phyloP scores from a whole-genome alignment of 2,797 vertebrate species.

The Esox lucius region DNA sequence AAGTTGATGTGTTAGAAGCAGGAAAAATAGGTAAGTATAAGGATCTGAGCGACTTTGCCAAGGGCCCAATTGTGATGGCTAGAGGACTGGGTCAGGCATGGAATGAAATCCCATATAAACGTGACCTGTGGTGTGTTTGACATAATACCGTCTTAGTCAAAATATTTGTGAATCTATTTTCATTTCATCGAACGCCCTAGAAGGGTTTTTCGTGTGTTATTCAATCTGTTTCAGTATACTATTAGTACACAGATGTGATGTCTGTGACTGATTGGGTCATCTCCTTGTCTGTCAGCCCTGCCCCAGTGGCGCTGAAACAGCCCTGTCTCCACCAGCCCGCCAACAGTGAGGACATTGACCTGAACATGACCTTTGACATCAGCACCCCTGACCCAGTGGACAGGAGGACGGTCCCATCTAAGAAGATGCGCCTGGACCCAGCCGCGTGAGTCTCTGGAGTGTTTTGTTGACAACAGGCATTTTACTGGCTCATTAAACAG shows the following conservation, averaged over 20 bases:
- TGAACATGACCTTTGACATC: conserved; percentile 84
- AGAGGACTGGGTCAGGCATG: no score
- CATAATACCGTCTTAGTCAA: neutral
- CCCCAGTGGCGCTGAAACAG: conserved; percentile 80
- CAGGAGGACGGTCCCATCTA: conserved; percentile 65
- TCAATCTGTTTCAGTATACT: no score
- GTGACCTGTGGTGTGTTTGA: no score
- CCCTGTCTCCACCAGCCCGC: conserved; percentile 75
- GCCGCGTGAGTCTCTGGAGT: conserved; percentile 70
- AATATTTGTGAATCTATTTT: neutral
- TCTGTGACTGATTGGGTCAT: neutral
- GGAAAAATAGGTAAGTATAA: no score
- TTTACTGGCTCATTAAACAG: neutral
- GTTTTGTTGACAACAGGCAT: neutral
- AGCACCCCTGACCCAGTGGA: conserved; percentile 78
- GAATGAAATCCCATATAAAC: no score
- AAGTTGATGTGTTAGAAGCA: no score
- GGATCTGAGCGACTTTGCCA: no score
- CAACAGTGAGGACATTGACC: conserved; percentile 79
- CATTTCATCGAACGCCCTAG: no score
- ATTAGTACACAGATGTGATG: neutral
- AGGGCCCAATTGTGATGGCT: no score
- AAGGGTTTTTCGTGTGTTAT: no score
- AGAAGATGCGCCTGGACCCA: conserved; percentile 83
- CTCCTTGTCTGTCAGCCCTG: conserved; percentile 72